These are phyloP conservation scores for Limnephilus marmoratus DNA, from an alignment of 2,888 invertebrate species.

Conservation along the genomic window DNA sequence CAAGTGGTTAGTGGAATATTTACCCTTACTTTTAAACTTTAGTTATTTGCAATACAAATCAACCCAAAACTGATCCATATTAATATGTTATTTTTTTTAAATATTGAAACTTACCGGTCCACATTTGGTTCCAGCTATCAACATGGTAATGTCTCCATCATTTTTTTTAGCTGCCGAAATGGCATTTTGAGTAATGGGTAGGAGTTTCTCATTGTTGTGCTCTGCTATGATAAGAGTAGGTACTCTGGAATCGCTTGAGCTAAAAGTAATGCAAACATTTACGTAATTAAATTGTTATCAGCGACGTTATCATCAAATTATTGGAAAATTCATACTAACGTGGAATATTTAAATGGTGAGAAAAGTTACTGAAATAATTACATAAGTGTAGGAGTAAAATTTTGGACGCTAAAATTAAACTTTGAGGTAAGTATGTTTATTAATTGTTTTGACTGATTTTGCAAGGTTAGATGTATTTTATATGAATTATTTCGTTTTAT, in stretches of 20 bases:
- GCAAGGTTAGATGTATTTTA: neutral
- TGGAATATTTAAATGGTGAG: neutral
- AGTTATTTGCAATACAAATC: neutral
- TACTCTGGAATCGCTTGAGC: constrained; percentile 89
- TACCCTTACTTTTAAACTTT: neutral
- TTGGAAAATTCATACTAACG: neutral
- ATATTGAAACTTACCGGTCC: constrained; percentile 81
- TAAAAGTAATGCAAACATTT: constrained; percentile 68
- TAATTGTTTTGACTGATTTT: neutral
- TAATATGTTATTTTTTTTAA: neutral
- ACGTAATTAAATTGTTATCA: constrained; percentile 31
- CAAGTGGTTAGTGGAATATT: too few relatives aligned
- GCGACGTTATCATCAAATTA: neutral
- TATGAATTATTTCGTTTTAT: neutral
- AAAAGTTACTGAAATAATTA: neutral
- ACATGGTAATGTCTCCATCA: constrained; percentile 92
- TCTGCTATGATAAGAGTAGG: constrained; percentile 97
- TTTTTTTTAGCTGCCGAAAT: constrained; percentile 93
- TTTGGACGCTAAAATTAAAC: neutral
- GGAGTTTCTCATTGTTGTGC: constrained; percentile 92
- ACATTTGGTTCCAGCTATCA: constrained; percentile 95
- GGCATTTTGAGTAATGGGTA: constrained; percentile 92
- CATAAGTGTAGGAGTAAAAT: neutral
- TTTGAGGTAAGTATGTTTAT: neutral
- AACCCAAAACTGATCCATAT: neutral